Evolutionary conservation across 2,888 invertebrate genomes (phyloP).

Genomic region (Cheilosia scutellata): DNA sequence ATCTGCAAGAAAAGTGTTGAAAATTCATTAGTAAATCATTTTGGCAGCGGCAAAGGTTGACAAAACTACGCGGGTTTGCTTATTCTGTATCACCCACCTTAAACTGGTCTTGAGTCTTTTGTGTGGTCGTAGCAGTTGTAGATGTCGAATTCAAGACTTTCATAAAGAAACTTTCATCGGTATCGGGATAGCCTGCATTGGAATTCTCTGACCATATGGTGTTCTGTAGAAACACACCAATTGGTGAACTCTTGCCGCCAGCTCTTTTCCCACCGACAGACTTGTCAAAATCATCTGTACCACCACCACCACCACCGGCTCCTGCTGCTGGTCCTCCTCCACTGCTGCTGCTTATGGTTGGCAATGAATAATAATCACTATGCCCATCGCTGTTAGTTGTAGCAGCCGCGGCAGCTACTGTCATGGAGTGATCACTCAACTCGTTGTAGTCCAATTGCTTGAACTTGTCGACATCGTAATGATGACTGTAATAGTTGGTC

Average conservation of each 20-base stretch:
- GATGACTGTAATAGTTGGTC: slow-evolving; percentile 80
- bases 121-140: slow-evolving; percentile 1
- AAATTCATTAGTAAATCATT: slow-evolving; percentile 37
- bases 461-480: slow-evolving; percentile 78
- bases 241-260: slow-evolving; percentile 76
- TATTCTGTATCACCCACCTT: slow-evolving; percentile 66
- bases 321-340: neutral
- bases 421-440: slow-evolving; percentile 24
- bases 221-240: slow-evolving; percentile 85
- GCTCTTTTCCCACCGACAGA: slow-evolving; percentile 72
- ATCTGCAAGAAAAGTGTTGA: slow-evolving; percentile 58
- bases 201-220: slow-evolving; percentile 85
- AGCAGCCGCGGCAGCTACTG: slow-evolving; percentile 1
- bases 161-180: slow-evolving; percentile 80
- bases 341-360: slow-evolving; percentile 54
- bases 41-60: slow-evolving; percentile 13
- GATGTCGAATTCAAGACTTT: slow-evolving; percentile 78
- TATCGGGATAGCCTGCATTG: slow-evolving; percentile 78
- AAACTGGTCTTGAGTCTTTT: slow-evolving; percentile 71
- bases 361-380: slow-evolving; percentile 80
- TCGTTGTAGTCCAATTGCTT: slow-evolving; percentile 49
- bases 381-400: slow-evolving; percentile 34
- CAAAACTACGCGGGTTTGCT: slow-evolving; percentile 53
- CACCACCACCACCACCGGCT: slow-evolving; percentile 9
- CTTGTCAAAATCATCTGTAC: slow-evolving; percentile 77